A percentile compares a stretch with the other conserved stretches of the same genome.
Conservation (phyloP, 2,113 vertebrate species). For the Corythoichthys intestinalis region DNA sequence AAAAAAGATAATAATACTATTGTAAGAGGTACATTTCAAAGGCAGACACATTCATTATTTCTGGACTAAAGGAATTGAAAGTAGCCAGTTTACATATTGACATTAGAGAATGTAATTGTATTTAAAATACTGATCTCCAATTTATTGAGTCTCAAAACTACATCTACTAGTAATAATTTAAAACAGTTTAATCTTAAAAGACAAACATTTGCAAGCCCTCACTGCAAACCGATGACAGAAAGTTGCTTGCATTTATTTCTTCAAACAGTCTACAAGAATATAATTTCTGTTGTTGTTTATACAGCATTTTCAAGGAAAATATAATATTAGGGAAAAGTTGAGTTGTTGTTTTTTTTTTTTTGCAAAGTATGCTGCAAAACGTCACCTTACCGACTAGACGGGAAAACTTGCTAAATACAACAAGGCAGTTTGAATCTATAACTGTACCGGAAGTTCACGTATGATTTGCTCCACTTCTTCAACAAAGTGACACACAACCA, state of each 20-base stretch:
- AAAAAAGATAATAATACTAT: slow-evolving; percentile 14
- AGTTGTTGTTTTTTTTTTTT: background rate
- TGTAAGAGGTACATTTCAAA: background rate
- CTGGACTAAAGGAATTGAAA: too few relatives aligned
- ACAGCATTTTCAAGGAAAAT: background rate
- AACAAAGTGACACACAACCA: slow-evolving; percentile 82
- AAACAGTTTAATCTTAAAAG: background rate
- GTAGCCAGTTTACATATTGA: background rate
- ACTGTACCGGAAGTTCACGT: slow-evolving; percentile 79
- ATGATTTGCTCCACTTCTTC: slow-evolving; percentile 80
- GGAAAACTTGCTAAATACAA: background rate
- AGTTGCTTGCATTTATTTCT: background rate
- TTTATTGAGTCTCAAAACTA: background rate
- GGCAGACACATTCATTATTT: background rate
- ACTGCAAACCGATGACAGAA: background rate
- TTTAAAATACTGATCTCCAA: background rate
- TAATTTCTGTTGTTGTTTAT: background rate
- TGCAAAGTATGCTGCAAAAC: background rate
- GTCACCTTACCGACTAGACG: background rate
- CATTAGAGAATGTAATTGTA: background rate
- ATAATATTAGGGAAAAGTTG: background rate
- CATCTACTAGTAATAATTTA: background rate
- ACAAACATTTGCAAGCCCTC: background rate
- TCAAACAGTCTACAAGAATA: too few relatives aligned
- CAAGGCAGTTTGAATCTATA: background rate